Evolutionary conservation across 2,888 invertebrate species (phyloP).

Genomic region (Lacanobia oleracea): DNA sequence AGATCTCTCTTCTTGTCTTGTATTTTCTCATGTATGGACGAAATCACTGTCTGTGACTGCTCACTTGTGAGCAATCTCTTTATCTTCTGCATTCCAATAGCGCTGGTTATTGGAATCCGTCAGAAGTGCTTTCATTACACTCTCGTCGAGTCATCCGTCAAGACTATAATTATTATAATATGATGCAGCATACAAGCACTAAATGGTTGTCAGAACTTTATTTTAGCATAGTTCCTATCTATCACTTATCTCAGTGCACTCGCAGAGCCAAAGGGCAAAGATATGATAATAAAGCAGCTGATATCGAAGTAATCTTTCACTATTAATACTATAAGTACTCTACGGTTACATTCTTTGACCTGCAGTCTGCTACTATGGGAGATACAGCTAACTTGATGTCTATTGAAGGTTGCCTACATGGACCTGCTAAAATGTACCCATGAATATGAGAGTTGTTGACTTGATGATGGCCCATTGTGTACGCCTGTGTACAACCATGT

Average conservation of each 20-base stretch:
- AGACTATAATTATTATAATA: no score
- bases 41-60: background rate
- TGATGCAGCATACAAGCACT: background rate
- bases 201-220: background rate
- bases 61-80: background rate
- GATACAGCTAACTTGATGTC: background rate
- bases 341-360: constrained; percentile 42
- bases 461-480: constrained; percentile 54
- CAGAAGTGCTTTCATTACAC: background rate
- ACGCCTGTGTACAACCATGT: constrained; percentile 39
- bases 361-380: constrained; percentile 7
- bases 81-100: background rate
- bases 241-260: constrained; percentile 25
- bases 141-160: no score
- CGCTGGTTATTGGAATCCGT: background rate
- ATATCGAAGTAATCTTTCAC: constrained; percentile 38
- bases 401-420: background rate
- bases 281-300: constrained; percentile 38
- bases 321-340: constrained; percentile 42
- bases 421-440: constrained; percentile 19
- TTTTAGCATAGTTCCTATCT: constrained; percentile 9
- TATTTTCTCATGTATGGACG: background rate
- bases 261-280: constrained; percentile 29
- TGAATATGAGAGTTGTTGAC: constrained; percentile 24
- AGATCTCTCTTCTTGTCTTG: background rate